Conservation (phyloP, 2,888 invertebrate species). For the Fragum fragum region DNA sequence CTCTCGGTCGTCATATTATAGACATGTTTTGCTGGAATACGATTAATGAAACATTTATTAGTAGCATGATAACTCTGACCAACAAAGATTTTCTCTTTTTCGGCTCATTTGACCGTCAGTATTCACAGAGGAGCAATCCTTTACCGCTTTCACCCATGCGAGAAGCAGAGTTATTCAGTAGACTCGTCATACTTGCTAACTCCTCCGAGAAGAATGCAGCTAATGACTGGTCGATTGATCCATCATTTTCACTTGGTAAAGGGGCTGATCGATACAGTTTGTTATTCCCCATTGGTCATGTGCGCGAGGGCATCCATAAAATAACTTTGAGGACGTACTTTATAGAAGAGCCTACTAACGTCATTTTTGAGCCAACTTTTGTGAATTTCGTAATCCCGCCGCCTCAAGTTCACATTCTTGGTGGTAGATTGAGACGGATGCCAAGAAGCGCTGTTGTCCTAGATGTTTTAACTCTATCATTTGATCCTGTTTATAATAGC, state of each 20-base stretch:
- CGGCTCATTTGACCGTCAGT: constrained; percentile 69
- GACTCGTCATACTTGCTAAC: constrained; percentile 56
- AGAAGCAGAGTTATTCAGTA: constrained; percentile 64
- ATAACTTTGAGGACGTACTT: constrained; percentile 57
- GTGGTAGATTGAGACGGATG: constrained; percentile 52
- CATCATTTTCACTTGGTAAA: background rate
- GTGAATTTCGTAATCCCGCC: constrained; percentile 57
- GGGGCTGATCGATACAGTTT: constrained; percentile 41
- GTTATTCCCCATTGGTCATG: constrained; percentile 51
- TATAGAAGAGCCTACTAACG: constrained; percentile 57
- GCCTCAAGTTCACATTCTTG: constrained; percentile 65
- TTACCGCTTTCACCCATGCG: constrained; percentile 59
- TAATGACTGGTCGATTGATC: constrained; percentile 58
- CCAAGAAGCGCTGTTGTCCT: constrained; percentile 14
- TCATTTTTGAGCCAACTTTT: constrained; percentile 66
- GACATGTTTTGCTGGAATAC: constrained; percentile 63
- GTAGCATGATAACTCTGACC: constrained; percentile 44
- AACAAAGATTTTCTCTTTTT: constrained; percentile 59
- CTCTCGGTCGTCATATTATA: constrained; percentile 61
- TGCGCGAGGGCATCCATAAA: constrained; percentile 42
- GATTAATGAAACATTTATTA: constrained; percentile 41
- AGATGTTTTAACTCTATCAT: constrained; percentile 65
- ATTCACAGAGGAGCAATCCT: constrained; percentile 57
- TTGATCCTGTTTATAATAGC: constrained; percentile 55
- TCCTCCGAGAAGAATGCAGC: constrained; percentile 47